phyloP scores from a whole-genome alignment of 2,888 invertebrate species.

The Drosophila melanosoma region DNA sequence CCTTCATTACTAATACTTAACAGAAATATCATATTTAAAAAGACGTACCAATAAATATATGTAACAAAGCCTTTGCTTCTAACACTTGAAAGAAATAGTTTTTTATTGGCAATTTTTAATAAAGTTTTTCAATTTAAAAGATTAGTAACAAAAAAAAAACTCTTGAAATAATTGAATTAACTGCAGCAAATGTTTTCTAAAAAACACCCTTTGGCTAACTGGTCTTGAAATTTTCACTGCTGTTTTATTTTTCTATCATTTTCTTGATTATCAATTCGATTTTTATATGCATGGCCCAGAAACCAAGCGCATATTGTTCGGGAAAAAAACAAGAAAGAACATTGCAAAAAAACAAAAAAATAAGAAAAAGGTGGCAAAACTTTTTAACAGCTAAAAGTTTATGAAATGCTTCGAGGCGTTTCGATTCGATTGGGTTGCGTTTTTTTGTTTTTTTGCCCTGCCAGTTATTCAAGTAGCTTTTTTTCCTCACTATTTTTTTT shows the following conservation, averaged over 20 bases:
- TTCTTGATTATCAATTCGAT: constrained; percentile 56
- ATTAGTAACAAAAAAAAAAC: too few species aligned
- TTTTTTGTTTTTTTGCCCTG: constrained; percentile 31
- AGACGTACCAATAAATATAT: too few species aligned
- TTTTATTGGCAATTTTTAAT: not conserved
- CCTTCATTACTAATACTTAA: not conserved
- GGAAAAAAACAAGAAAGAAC: constrained; percentile 31
- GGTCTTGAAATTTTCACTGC: not conserved
- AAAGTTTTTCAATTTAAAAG: not conserved
- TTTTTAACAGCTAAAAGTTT: constrained; percentile 61
- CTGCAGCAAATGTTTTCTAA: not conserved
- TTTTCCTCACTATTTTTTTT: constrained; percentile 2
- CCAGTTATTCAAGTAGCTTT: constrained; percentile 40
- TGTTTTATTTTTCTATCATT: constrained; percentile 36
- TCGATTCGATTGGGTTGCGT: constrained; percentile 52
- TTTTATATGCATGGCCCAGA: constrained; percentile 19
- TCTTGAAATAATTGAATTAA: not conserved
- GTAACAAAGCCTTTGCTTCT: not conserved
- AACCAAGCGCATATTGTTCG: constrained; percentile 42
- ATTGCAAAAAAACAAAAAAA: constrained; percentile 8
- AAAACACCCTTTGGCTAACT: not conserved
- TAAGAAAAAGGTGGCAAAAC: constrained; percentile 33
- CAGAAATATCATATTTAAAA: not conserved
- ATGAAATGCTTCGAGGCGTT: constrained; percentile 52
- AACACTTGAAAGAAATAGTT: not conserved